These are phyloP conservation scores for Drosophila flavopinicola DNA, from an alignment of 2,888 invertebrate species.

Conservation along the genomic window DNA sequence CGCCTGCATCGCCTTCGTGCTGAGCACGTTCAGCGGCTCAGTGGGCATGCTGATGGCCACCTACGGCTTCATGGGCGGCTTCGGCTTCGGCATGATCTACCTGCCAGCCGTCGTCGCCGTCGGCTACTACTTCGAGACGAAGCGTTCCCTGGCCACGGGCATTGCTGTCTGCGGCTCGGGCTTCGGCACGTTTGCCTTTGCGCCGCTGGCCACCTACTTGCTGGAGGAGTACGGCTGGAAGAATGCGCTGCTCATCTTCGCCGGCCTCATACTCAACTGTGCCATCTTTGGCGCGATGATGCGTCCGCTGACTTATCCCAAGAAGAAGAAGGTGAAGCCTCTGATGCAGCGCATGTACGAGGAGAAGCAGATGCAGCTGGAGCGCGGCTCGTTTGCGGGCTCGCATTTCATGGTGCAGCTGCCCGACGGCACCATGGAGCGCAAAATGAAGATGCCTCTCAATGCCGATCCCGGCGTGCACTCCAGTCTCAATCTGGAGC, in stretches of 20 bases:
- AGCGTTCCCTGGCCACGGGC: constrained; percentile 96
- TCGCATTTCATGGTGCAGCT: constrained; percentile 94
- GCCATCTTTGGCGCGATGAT: constrained; percentile 90
- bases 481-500: constrained; percentile 94
- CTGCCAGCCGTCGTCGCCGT: constrained; percentile 98
- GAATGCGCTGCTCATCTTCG: constrained; percentile 94
- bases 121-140: constrained; percentile 98
- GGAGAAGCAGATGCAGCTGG: constrained; percentile 95
- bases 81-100: constrained; percentile 97
- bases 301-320: constrained; percentile 84
- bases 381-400: constrained; percentile 94
- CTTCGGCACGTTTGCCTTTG: constrained; percentile 97
- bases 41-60: constrained; percentile 95
- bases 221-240: constrained; percentile 94
- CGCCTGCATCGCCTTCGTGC: constrained; percentile 92
- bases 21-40: constrained; percentile 94
- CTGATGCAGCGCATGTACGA: constrained; percentile 96
- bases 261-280: constrained; percentile 96
- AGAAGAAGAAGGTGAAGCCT: constrained; percentile 87
- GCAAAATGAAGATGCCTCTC: constrained; percentile 94
- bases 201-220: constrained; percentile 93
- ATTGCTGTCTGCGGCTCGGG: constrained; percentile 98
- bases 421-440: constrained; percentile 96
- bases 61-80: constrained; percentile 96
- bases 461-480: constrained; percentile 97